Evolutionary conservation across 2,797 vertebrate species (phyloP).

Genomic region (Darevskia mixta): DNA sequence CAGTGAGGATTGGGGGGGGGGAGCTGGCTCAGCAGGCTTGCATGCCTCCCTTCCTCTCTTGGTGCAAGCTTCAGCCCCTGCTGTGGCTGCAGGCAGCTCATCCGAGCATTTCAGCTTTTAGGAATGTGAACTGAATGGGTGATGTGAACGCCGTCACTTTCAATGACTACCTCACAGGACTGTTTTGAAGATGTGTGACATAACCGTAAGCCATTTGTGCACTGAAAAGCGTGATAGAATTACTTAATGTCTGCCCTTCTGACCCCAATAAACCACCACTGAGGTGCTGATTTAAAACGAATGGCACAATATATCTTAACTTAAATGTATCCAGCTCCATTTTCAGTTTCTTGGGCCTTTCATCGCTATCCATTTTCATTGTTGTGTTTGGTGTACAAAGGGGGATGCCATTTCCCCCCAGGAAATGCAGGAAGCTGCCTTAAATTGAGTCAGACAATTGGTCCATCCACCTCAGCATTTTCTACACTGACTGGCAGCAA

Average conservation of each 20-base stretch:
- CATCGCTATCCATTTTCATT: neutral
- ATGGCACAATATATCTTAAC: constrained; percentile 3
- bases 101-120: neutral
- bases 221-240: constrained; percentile 6
- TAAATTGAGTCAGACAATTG: neutral
- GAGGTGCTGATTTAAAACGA: neutral
- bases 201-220: constrained; percentile 15
- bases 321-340: neutral
- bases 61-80: neutral
- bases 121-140: neutral
- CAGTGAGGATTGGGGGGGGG: too few species aligned
- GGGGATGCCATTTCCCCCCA: neutral
- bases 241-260: neutral
- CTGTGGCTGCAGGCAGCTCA: neutral
- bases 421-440: neutral
- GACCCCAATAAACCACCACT: neutral
- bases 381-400: neutral
- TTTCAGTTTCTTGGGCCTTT: neutral
- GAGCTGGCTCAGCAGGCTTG: too few species aligned
- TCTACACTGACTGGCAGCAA: neutral
- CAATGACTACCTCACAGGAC: neutral
- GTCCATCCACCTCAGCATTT: neutral
- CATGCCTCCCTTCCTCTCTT: neutral
- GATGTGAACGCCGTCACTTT: neutral
- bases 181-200: constrained; percentile 15